Percentiles rank a stretch among this genome's conserved stretches.
Evolutionary conservation across 2,113 vertebrate species (phyloP).

Genomic region (Myiopsitta monachus): DNA sequence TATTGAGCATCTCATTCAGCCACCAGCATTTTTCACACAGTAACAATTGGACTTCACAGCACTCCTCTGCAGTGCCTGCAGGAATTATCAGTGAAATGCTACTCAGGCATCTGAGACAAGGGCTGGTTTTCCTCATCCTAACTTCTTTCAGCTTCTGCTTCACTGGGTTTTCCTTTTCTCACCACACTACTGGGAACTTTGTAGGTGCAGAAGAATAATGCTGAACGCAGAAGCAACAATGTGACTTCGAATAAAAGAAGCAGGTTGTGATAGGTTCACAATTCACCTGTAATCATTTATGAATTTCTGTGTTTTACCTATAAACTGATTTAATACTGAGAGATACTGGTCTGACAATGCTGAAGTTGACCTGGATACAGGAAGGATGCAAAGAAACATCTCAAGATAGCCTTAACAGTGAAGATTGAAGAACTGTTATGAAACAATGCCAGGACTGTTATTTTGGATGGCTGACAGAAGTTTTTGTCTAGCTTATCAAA

Average conservation of each 20-base stretch:
- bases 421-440: neutral
- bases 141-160: neutral
- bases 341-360: neutral
- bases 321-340: neutral
- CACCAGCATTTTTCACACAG: neutral
- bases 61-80: neutral
- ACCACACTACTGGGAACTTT: neutral
- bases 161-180: neutral
- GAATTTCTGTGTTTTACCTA: neutral
- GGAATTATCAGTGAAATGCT: neutral
- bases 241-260: neutral
- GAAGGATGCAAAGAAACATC: neutral
- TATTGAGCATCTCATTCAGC: slow-evolving; percentile 11
- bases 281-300: neutral
- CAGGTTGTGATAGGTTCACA: neutral
- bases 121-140: neutral
- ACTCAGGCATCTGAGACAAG: neutral
- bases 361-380: neutral
- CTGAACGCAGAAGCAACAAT: neutral
- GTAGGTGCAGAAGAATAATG: neutral
- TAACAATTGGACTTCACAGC: neutral
- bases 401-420: neutral
- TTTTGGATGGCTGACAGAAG: neutral
- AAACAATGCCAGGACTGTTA: neutral
- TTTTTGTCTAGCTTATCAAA: neutral